Evolutionary conservation across 2,888 invertebrate genomes (phyloP).

Genomic region (Heteropelma amictum): DNA sequence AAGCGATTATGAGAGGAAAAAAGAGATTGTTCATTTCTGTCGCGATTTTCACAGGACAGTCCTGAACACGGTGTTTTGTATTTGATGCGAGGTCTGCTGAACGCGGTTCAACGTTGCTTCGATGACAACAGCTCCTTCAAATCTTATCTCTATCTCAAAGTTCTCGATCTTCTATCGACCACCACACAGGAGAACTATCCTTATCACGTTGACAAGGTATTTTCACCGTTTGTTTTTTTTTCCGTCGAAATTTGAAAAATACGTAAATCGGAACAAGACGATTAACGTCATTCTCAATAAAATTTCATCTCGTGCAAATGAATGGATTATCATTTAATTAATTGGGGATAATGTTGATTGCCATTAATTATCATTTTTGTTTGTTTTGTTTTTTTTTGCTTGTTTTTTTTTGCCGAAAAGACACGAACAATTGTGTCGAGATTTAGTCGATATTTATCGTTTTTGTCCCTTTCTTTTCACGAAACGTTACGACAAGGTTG

Average conservation of each 20-base stretch:
- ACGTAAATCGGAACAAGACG: too few species aligned
- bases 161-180: constrained; percentile 88
- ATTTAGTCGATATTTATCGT: too few species aligned
- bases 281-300: too few species aligned
- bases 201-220: constrained; percentile 87
- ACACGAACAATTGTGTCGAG: too few species aligned
- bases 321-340: too few species aligned
- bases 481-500: constrained; percentile 82
- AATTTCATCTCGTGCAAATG: too few species aligned
- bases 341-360: too few species aligned
- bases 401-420: not conserved
- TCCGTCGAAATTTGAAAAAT: too few species aligned
- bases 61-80: constrained; percentile 93
- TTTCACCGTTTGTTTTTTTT: not conserved
- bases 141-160: constrained; percentile 85
- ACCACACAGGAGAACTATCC: constrained; percentile 90
- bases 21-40: constrained; percentile 22
- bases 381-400: not conserved
- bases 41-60: constrained; percentile 91
- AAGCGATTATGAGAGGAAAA: too few species aligned
- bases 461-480: too few species aligned
- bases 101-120: constrained; percentile 88
- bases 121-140: constrained; percentile 84
- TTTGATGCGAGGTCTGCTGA: constrained; percentile 88
- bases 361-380: not conserved